Base-by-base conservation (phyloP, 2,888 invertebrate genomes). In the Thecocarcelia acutangulata region DNA sequence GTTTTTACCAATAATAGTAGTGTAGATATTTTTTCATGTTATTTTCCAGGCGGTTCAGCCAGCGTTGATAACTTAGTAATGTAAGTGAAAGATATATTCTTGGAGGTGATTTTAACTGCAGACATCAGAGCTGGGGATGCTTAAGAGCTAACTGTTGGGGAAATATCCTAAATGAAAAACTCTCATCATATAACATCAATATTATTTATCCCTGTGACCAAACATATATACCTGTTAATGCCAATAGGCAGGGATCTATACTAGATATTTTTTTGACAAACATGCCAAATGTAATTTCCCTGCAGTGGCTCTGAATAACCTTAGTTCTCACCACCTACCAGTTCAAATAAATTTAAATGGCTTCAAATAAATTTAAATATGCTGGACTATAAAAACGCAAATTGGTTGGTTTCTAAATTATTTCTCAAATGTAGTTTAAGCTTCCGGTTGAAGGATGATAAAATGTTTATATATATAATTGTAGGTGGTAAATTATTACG, bases 91-190 rank as follows among this genome's bases (percentile, higher is more conserved):
- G 54, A 63, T 73, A 33, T 9, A 42, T 63, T 15, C 40, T 73
- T 13, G 72, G 63, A 1, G 72, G 44, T 5, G 61, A 72, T 33
- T 73, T 73, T 28, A 73, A 52, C n/a, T 19, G 72, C 44, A 54
- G 52, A 15, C 72, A 63, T 52, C 33, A 19, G 15, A 17, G 0
- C 4, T 73, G 73, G 73, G 54, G 73, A 1, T 63, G 54, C 21
- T 1, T 8, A 6, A 52, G 54, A 33, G 24, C 61, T 3, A 63
- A 54, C n/a, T 48, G 44, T 4, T 72, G 52, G 61, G 52, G 50
- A 9, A 73, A 54, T 12, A 37, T 42, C 17, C 37, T 56, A 37
- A 12, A 56, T 17, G 37, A 56, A 13, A 56, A 56, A 15, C 17
- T 37, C 5, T 4, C 12, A 19, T 42, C 54, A 8, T 24, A 24